Evolutionary conservation across 2,113 vertebrate species (phyloP).

Genomic region (Oncorhynchus mykiss): DNA sequence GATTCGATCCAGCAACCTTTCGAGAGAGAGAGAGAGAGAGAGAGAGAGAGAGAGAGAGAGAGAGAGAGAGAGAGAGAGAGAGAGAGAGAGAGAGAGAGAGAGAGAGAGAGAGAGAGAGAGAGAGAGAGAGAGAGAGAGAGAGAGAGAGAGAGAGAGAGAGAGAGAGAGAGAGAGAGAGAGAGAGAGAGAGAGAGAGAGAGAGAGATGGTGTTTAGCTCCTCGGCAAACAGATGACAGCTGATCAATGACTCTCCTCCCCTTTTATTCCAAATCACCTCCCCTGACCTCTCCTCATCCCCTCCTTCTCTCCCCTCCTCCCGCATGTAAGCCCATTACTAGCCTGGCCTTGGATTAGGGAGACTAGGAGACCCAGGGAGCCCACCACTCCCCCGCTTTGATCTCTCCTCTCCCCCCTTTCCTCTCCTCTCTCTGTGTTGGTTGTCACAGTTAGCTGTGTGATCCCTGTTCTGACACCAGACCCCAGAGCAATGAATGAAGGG

Average conservation of each 20-base stretch:
- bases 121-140: constrained; percentile 2
- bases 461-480: constrained; percentile 18
- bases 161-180: constrained; percentile 1
- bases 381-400: background rate
- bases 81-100: constrained; percentile 3
- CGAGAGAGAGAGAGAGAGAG: background rate
- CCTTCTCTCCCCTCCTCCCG: background rate
- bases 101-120: constrained; percentile 3
- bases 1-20: too few species aligned
- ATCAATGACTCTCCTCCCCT: constrained; percentile 49
- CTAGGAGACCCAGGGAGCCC: constrained; percentile 2
- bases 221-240: constrained; percentile 19
- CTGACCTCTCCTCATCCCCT: background rate
- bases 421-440: background rate
- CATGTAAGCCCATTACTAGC: constrained; percentile 36
- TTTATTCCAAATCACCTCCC: constrained; percentile 8
- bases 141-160: constrained; percentile 3
- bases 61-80: constrained; percentile 3
- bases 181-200: background rate
- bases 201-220: background rate
- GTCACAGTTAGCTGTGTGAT: constrained; percentile 6
- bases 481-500: background rate
- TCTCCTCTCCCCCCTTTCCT: constrained; percentile 1
- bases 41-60: background rate
- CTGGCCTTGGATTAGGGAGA: constrained; percentile 45